These are phyloP conservation scores for Argyresthia albistria DNA, from an alignment of 2,888 invertebrate species.

Conservation along the genomic window DNA sequence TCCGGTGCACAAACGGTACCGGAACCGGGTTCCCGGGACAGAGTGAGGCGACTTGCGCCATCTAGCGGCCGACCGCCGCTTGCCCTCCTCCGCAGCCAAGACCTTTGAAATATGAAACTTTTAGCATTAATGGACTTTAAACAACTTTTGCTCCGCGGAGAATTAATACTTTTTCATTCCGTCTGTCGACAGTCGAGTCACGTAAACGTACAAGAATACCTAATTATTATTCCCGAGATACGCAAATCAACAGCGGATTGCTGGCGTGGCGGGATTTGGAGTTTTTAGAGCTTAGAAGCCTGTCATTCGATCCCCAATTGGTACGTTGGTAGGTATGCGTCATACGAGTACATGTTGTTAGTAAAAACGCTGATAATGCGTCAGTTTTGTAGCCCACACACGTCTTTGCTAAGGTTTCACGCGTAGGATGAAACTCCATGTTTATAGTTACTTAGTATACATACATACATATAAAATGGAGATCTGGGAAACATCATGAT, in stretches of 20 bases:
- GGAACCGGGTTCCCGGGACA: conserved; percentile 28
- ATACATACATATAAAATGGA: no score
- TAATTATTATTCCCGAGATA: conserved; percentile 1
- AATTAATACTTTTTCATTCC: conserved; percentile 1
- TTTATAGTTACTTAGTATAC: no score
- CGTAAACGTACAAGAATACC: background rate
- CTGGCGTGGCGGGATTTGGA: background rate
- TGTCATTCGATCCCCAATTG: background rate
- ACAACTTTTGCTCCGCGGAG: background rate
- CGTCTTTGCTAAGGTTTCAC: background rate
- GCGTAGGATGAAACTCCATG: no score
- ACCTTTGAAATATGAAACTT: conserved; percentile 1
- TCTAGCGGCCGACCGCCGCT: background rate
- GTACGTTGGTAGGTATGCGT: background rate
- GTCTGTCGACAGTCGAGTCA: background rate
- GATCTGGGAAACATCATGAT: no score
- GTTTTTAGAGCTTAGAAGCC: background rate
- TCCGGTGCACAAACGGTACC: conserved; percentile 37
- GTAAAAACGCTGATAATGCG: background rate
- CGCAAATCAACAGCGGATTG: background rate
- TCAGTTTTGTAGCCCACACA: background rate
- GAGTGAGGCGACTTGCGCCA: conserved; percentile 21
- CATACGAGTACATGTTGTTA: background rate
- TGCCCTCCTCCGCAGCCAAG: background rate
- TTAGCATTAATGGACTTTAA: conserved; percentile 3